These are phyloP conservation scores for Paramormyrops hopkinsi DNA, from an alignment of 2,797 vertebrate genomes.

Conservation along the genomic window DNA sequence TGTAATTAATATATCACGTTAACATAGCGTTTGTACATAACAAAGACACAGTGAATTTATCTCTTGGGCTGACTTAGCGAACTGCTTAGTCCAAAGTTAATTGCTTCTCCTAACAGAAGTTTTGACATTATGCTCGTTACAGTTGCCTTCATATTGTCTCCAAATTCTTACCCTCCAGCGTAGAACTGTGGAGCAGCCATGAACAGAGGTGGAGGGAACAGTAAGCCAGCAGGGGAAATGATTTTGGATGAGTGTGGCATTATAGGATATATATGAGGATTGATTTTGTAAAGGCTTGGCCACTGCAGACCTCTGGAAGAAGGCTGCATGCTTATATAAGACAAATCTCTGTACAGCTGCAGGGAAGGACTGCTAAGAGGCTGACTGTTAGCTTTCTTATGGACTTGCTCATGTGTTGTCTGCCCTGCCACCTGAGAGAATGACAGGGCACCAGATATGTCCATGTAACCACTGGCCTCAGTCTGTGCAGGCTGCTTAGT, in stretches of 20 bases:
- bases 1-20: background rate
- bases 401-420: conserved; percentile 44
- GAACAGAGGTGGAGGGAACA: conserved; percentile 51
- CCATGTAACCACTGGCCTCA: conserved; percentile 36
- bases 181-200: conserved; percentile 53
- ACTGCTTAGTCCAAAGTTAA: background rate
- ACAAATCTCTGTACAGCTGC: conserved; percentile 45
- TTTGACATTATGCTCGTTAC: background rate
- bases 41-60: background rate
- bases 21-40: background rate
- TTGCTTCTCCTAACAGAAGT: background rate
- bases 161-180: conserved; percentile 59
- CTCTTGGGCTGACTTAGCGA: background rate
- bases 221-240: conserved; percentile 44
- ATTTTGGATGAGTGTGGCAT: conserved; percentile 41
- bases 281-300: conserved; percentile 45
- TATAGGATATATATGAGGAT: conserved; percentile 47
- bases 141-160: background rate
- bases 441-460: conserved; percentile 35
- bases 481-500: conserved; percentile 45
- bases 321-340: conserved; percentile 35
- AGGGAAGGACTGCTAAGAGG: conserved; percentile 43
- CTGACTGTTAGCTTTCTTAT: conserved; percentile 40
- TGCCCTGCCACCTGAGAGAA: conserved; percentile 46
- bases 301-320: conserved; percentile 48